Evolutionary conservation across 2,888 invertebrate species (phyloP).

Genomic region (Limnephilus auricula): DNA sequence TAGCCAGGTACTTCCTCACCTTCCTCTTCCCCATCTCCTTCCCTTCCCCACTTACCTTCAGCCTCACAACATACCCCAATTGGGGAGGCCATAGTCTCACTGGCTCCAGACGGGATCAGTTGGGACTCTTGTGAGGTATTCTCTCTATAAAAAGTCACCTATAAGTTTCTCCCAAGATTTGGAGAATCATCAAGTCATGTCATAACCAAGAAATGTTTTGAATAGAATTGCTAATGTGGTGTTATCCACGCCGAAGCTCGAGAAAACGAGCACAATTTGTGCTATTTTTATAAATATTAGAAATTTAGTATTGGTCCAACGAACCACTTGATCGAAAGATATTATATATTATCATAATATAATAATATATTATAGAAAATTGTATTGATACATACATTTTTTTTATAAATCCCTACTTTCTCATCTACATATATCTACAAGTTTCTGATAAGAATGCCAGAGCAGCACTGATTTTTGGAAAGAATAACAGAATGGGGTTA

Average conservation of each 20-base stretch:
- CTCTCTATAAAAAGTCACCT: too few species aligned
- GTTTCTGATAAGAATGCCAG: not conserved
- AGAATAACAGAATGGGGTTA: not conserved
- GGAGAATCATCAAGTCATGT: not conserved
- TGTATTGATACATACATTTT: not conserved
- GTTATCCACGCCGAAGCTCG: not conserved
- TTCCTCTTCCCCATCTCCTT: too few species aligned
- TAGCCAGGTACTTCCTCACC: too few species aligned
- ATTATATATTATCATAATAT: too few species aligned
- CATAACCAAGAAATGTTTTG: too few species aligned
- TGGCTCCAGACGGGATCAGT: too few species aligned
- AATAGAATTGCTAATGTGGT: not conserved
- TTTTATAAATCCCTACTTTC: not conserved
- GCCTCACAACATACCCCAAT: too few species aligned
- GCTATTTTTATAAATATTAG: not conserved
- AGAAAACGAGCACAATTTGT: not conserved
- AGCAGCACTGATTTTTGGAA: not conserved
- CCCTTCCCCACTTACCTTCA: too few species aligned
- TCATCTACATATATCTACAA: not conserved
- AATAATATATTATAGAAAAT: not conserved
- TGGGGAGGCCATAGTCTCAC: too few species aligned
- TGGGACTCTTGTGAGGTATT: too few species aligned
- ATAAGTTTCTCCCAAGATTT: not conserved
- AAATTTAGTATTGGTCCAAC: not conserved
- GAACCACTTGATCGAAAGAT: not conserved